phyloP scores from a whole-genome alignment of 1,140 invertebrate species.

The Leptestheria dahalacensis region DNA sequence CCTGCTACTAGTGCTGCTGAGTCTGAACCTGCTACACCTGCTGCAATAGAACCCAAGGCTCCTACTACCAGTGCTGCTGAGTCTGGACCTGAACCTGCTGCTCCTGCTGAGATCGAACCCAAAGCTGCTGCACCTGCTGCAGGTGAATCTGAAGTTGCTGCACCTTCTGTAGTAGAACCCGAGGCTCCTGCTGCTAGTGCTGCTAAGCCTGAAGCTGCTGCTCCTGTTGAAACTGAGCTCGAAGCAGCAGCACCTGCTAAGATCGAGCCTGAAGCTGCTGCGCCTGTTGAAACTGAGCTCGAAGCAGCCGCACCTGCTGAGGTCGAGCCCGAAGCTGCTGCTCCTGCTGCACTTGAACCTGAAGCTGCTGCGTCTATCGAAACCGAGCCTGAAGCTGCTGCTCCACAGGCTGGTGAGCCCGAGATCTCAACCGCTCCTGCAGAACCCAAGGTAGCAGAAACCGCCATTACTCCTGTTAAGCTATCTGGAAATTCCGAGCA shows the following conservation, averaged over 20 bases:
- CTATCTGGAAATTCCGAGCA: too few relatives aligned
- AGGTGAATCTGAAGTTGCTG: too few relatives aligned
- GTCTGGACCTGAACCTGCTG: not conserved
- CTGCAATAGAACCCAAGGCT: not conserved
- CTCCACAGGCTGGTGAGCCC: too few relatives aligned
- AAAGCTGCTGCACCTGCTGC: too few relatives aligned
- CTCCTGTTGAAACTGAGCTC: not conserved
- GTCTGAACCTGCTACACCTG: not conserved
- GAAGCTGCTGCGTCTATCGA: not conserved
- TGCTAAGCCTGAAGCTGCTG: too few relatives aligned
- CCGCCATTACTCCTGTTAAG: too few relatives aligned
- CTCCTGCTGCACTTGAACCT: not conserved
- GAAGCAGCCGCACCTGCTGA: not conserved
- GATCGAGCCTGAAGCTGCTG: not conserved
- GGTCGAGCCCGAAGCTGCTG: not conserved
- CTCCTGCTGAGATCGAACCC: too few relatives aligned
- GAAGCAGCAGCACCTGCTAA: not conserved
- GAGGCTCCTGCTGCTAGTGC: too few relatives aligned
- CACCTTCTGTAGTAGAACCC: too few relatives aligned
- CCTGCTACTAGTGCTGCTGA: not conserved
- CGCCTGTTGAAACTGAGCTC: not conserved
- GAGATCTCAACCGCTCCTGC: too few relatives aligned
- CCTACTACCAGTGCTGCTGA: not conserved
- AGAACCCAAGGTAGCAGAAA: too few relatives aligned
- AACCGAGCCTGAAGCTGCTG: not conserved